These are phyloP conservation scores for Catotricha subobsoleta DNA, from an alignment of 2,888 invertebrate genomes.

Conservation along the genomic window DNA sequence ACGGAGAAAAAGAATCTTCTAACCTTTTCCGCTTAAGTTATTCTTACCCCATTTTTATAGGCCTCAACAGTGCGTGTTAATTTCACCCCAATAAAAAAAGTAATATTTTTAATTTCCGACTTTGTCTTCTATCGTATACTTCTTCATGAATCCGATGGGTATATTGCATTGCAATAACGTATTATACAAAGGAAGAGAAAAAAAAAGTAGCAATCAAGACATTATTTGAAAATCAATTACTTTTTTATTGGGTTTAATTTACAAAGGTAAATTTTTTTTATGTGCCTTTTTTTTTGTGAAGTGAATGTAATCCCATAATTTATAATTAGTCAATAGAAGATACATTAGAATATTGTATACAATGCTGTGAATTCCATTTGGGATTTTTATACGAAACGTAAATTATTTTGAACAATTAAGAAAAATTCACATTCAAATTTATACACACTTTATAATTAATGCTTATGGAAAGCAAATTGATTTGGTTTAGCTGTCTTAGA, in stretches of 20 bases:
- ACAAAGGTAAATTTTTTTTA: background rate
- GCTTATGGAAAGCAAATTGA: too few species aligned
- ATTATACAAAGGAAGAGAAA: background rate
- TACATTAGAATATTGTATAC: too few species aligned
- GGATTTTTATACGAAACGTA: too few species aligned
- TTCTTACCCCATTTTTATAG: constrained; percentile 1
- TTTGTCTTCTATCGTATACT: background rate
- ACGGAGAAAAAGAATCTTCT: background rate
- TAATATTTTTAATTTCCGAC: constrained; percentile 9
- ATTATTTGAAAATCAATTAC: constrained; percentile 8
- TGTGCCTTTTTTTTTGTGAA: background rate
- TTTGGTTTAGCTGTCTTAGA: too few species aligned
- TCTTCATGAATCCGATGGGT: too few species aligned
- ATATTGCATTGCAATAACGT: too few species aligned
- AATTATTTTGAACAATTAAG: too few species aligned
- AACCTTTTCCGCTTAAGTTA: constrained; percentile 4
- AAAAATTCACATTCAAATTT: too few species aligned
- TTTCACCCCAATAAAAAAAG: constrained; percentile 6
- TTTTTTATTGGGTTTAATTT: constrained; percentile 7
- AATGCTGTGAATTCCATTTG: too few species aligned
- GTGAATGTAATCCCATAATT: background rate
- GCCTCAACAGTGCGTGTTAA: constrained; percentile 5
- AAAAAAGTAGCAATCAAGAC: constrained; percentile 2
- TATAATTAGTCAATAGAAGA: background rate
- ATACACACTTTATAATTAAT: too few species aligned